Percentiles rank a stretch among this genome's conserved stretches.
Conservation (phyloP, 2,888 invertebrate species). For the Cyclophora albipunctata region DNA sequence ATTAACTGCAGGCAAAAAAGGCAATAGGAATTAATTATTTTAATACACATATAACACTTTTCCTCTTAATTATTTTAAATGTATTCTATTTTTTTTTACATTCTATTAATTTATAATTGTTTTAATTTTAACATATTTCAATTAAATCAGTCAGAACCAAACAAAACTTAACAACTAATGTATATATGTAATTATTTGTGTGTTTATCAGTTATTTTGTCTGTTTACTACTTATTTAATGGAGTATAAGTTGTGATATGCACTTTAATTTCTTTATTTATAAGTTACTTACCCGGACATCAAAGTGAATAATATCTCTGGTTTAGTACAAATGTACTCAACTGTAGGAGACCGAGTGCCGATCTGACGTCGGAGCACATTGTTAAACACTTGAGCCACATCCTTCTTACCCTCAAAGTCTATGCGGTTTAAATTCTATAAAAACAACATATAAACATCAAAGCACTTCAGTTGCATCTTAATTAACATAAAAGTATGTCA, state of each 20-base stretch:
- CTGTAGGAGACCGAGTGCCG: slow-evolving; percentile 97
- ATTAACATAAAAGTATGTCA: not conserved
- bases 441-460: slow-evolving; percentile 9
- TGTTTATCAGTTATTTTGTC: too few relatives aligned
- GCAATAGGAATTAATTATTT: not conserved
- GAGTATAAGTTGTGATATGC: too few relatives aligned
- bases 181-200: too few relatives aligned
- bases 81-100: not conserved
- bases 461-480: slow-evolving; percentile 3
- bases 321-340: slow-evolving; percentile 98
- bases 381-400: slow-evolving; percentile 99
- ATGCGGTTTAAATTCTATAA: slow-evolving; percentile 81
- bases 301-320: slow-evolving; percentile 97
- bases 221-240: too few relatives aligned
- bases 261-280: too few relatives aligned
- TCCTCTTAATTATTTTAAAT: not conserved
- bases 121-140: too few relatives aligned
- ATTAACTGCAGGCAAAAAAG: not conserved
- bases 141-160: too few relatives aligned
- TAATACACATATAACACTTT: not conserved
- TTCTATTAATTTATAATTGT: slow-evolving; percentile 3
- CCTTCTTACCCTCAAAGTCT: slow-evolving; percentile 96
- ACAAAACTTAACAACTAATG: too few relatives aligned
- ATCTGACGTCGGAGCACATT: slow-evolving; percentile 99
- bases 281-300: slow-evolving; percentile 86